Percentiles rank a stretch among this genome's conserved stretches.
These are phyloP conservation scores for Siniperca knerii DNA, from an alignment of 2,113 vertebrate genomes.

Conservation along the genomic window DNA sequence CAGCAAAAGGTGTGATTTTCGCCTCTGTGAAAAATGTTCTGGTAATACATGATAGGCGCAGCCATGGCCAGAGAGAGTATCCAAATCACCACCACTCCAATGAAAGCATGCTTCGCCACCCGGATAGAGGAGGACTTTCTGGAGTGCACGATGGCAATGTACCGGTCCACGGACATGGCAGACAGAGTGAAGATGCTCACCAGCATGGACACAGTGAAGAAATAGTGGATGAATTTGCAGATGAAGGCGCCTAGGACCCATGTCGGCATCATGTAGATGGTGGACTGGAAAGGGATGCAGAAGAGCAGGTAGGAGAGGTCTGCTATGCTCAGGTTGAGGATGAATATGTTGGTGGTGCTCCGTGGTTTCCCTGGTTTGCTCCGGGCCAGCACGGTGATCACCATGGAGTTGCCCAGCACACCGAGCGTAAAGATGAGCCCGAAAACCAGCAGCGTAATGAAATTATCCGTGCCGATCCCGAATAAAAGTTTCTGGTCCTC, in stretches of 20 bases:
- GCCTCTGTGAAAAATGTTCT: conserved; percentile 86
- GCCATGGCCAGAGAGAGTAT: conserved; percentile 92
- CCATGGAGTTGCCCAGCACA: conserved; percentile 95
- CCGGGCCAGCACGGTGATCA: conserved; percentile 93
- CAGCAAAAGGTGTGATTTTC: conserved; percentile 95
- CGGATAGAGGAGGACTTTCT: conserved; percentile 92
- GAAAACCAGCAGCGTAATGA: conserved; percentile 91
- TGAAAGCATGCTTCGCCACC: conserved; percentile 87
- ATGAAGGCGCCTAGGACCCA: conserved; percentile 96
- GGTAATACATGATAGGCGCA: conserved; percentile 92
- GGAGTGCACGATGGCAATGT: conserved; percentile 96
- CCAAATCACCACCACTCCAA: conserved; percentile 94
- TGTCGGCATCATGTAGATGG: conserved; percentile 91
- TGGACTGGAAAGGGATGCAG: conserved; percentile 97
- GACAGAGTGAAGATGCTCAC: conserved; percentile 98
- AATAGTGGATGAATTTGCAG: conserved; percentile 97
- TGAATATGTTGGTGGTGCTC: conserved; percentile 96
- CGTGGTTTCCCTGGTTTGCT: conserved; percentile 91
- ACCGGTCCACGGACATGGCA: conserved; percentile 97
- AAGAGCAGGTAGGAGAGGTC: conserved; percentile 97
- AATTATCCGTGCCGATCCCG: conserved; percentile 91
- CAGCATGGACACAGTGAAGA: conserved; percentile 97
- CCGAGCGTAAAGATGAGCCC: conserved; percentile 93
- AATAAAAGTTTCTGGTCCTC: conserved; percentile 82
- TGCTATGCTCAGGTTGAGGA: conserved; percentile 95